Conservation (phyloP, 92 coral and sea anemone species). For the Virgularia gustaviana region DNA sequence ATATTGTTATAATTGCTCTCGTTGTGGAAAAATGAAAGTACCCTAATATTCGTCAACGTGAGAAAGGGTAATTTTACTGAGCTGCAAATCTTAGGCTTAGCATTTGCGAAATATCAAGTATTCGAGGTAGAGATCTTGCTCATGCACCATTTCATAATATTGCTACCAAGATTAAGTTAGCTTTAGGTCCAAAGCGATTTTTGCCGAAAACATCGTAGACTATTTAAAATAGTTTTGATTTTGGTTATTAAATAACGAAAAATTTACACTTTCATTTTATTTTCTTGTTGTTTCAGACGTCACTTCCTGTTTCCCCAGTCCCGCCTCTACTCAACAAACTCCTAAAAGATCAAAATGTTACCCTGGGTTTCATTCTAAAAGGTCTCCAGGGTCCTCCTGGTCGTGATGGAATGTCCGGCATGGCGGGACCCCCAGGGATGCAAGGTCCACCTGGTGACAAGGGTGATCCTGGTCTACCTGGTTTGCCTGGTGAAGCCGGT, state of each 20-base stretch:
- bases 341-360: slow-evolving; percentile 98
- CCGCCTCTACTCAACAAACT: slow-evolving; percentile 97
- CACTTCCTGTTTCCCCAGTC: slow-evolving; percentile 93
- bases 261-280: not conserved
- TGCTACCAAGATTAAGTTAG: too few species aligned
- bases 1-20: too few species aligned
- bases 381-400: slow-evolving; percentile 99
- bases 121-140: too few species aligned
- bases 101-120: too few species aligned
- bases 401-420: slow-evolving; percentile 87
- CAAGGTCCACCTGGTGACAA: slow-evolving; percentile 86
- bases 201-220: not conserved
- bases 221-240: too few species aligned
- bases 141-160: too few species aligned
- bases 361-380: slow-evolving; percentile 96
- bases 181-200: not conserved
- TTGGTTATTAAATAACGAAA: too few species aligned
- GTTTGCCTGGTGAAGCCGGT: slow-evolving; percentile 93
- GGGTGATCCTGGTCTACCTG: slow-evolving; percentile 94
- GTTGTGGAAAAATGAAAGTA: too few species aligned
- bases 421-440: slow-evolving; percentile 95
- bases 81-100: too few species aligned
- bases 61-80: too few species aligned
- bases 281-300: slow-evolving; percentile 60
- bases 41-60: too few species aligned